Conservation (phyloP, 2,113 vertebrate genomes). For the Gopherus evgoodei region DNA sequence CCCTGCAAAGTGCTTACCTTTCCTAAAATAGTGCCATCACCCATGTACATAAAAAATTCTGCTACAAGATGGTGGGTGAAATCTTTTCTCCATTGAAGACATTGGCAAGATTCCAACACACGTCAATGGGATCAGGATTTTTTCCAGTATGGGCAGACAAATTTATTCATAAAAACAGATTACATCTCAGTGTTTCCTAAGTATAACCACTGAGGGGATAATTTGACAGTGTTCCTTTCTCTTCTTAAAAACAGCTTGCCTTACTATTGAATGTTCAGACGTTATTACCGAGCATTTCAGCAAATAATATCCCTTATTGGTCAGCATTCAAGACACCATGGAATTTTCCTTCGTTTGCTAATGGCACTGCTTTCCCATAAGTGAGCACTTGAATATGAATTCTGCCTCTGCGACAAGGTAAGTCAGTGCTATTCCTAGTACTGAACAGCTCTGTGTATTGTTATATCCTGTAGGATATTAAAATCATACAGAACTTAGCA, state of each 20-base stretch:
- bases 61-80: not conserved
- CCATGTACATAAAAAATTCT: not conserved
- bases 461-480: accelerated
- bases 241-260: not conserved
- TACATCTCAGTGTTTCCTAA: not conserved
- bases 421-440: not conserved
- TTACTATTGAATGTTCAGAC: not conserved
- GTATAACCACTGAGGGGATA: not conserved
- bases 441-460: not conserved
- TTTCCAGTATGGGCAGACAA: accelerated
- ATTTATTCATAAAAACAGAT: not conserved
- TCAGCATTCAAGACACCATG: not conserved
- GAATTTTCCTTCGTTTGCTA: not conserved
- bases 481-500: not conserved
- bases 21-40: not conserved
- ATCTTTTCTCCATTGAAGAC: not conserved
- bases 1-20: not conserved
- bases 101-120: not conserved
- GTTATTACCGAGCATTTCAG: not conserved
- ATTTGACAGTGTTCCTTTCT: accelerated
- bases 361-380: not conserved
- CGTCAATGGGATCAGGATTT: not conserved
- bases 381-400: not conserved
- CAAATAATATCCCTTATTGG: not conserved
- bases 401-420: not conserved